These are phyloP conservation scores for Catostomus latipinnis DNA, from an alignment of 2,797 vertebrate genomes.

Conservation along the genomic window DNA sequence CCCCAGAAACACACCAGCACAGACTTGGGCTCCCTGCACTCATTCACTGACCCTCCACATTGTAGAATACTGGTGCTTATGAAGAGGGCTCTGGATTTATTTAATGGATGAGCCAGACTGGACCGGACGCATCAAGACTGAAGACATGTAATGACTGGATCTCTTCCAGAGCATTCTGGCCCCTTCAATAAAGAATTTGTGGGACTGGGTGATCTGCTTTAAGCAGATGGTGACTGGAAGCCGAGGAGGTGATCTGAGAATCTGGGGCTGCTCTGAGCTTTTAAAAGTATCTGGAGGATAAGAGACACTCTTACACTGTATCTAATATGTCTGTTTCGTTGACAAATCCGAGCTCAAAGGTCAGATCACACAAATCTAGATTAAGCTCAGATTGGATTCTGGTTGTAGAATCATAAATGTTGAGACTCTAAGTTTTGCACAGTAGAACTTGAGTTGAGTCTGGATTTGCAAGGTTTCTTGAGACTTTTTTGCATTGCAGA, in stretches of 20 bases:
- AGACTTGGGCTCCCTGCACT: conserved; percentile 46
- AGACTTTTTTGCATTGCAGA: conserved; percentile 50
- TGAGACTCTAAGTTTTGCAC: conserved; percentile 30
- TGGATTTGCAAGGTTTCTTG: conserved; percentile 16
- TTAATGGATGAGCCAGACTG: conserved; percentile 29
- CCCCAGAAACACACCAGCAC: conserved; percentile 46
- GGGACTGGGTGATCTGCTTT: conserved; percentile 20
- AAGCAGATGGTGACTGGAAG: conserved; percentile 31
- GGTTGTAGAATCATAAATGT: conserved; percentile 41
- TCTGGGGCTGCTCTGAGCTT: conserved; percentile 29
- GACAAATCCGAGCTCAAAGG: conserved; percentile 30
- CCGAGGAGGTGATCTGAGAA: conserved; percentile 34
- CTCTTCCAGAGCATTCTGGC: not conserved
- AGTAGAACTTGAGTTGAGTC: conserved; percentile 29
- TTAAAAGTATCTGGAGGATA: conserved; percentile 43
- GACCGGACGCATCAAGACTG: not conserved
- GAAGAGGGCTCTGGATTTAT: conserved; percentile 42
- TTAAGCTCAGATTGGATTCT: conserved; percentile 24
- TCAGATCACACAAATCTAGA: conserved; percentile 25
- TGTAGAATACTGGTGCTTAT: not conserved
- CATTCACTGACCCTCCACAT: conserved; percentile 34
- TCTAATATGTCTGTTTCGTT: conserved; percentile 46
- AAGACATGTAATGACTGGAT: not conserved
- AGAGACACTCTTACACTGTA: conserved; percentile 58
- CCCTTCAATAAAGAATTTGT: not conserved